Evolutionary conservation across 2,888 invertebrate genomes (phyloP).

Genomic region (Mythimna impura): DNA sequence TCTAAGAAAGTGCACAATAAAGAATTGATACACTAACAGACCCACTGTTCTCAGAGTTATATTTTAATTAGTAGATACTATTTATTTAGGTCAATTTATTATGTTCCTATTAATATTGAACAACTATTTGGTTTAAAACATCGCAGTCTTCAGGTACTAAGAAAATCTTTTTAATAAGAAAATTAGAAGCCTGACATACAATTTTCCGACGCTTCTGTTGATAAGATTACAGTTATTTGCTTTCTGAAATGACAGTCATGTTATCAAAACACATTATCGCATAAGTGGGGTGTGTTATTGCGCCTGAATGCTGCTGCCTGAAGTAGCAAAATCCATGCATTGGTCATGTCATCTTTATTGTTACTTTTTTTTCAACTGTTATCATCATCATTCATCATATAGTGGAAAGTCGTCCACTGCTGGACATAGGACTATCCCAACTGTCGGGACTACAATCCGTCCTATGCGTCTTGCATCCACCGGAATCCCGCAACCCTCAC

Average conservation of each 20-base stretch:
- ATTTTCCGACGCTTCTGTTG: slow-evolving; percentile 50
- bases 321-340: background rate
- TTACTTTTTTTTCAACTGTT: background rate
- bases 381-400: too few relatives aligned
- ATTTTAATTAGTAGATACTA: background rate
- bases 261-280: slow-evolving; percentile 49
- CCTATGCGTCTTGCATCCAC: too few relatives aligned
- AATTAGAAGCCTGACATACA: slow-evolving; percentile 22
- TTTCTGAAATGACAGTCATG: slow-evolving; percentile 42
- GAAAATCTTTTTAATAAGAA: slow-evolving; percentile 1
- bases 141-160: background rate
- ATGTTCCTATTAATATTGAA: background rate
- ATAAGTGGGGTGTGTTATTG: slow-evolving; percentile 9
- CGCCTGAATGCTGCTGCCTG: slow-evolving; percentile 14
- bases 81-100: background rate
- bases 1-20: slow-evolving; percentile 1
- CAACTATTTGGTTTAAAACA: background rate
- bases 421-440: too few relatives aligned
- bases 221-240: slow-evolving; percentile 58
- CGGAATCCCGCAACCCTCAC: too few relatives aligned
- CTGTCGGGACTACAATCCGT: too few relatives aligned
- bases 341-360: background rate
- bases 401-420: too few relatives aligned
- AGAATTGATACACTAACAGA: background rate
- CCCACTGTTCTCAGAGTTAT: background rate